Percentiles rank a stretch among this genome's conserved stretches.
Conservation (phyloP, 2,113 vertebrate genomes). For the Colistium nudipinnis region DNA sequence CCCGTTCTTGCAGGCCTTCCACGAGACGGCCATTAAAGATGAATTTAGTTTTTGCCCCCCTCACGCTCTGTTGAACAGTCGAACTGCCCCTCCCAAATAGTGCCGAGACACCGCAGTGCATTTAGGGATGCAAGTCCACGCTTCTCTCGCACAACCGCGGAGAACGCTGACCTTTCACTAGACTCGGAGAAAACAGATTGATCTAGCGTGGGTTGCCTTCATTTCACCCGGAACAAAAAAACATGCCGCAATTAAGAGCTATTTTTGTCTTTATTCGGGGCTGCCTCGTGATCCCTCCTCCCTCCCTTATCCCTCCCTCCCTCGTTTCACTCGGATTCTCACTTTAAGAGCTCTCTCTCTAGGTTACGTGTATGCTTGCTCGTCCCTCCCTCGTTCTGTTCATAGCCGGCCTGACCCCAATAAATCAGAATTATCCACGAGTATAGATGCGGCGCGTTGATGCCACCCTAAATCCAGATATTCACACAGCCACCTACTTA, state of each 20-base stretch:
- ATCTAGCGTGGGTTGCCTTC: conserved; percentile 39
- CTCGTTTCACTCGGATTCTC: conserved; percentile 41
- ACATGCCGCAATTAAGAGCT: conserved; percentile 64
- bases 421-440: conserved; percentile 34
- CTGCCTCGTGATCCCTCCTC: conserved; percentile 54
- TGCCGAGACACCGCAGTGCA: conserved; percentile 56
- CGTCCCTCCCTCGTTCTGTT: conserved; percentile 30
- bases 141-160: conserved; percentile 29
- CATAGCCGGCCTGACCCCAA: conserved; percentile 33
- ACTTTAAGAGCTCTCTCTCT: conserved; percentile 37
- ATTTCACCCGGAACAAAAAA: conserved; percentile 48
- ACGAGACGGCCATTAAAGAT: conserved; percentile 12
- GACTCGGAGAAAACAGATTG: conserved; percentile 57
- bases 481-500: background rate
- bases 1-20: background rate
- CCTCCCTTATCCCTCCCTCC: conserved; percentile 25
- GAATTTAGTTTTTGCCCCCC: background rate
- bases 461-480: background rate
- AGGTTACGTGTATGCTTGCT: background rate
- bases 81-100: conserved; percentile 30
- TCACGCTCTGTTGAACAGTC: conserved; percentile 26
- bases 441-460: conserved; percentile 6
- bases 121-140: conserved; percentile 57
- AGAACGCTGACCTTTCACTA: conserved; percentile 65
- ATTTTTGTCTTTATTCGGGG: conserved; percentile 60